Percentiles rank a stretch among this genome's conserved stretches.
These are phyloP conservation scores for Paedocypris sp. DNA, from an alignment of 2,113 vertebrate species.

Conservation along the genomic window DNA sequence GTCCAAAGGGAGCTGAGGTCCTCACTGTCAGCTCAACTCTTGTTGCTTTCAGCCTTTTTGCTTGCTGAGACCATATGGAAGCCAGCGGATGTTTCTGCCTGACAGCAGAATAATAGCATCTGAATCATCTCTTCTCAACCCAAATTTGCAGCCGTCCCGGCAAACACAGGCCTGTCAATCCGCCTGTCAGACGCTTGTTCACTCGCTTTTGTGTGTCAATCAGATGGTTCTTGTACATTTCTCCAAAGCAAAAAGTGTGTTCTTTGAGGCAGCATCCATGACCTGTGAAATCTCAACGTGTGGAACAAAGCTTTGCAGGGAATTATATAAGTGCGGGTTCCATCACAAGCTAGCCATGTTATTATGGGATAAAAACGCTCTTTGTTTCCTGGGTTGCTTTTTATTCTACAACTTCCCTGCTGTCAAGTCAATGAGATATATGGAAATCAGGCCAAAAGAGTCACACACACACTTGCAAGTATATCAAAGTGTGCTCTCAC, in stretches of 20 bases:
- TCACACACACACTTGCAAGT: too few species aligned
- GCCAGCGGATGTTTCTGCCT: background rate
- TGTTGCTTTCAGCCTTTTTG: background rate
- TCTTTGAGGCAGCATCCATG: background rate
- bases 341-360: too few species aligned
- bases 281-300: background rate
- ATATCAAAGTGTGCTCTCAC: too few species aligned
- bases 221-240: background rate
- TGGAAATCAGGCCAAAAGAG: too few species aligned
- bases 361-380: too few species aligned
- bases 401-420: too few species aligned
- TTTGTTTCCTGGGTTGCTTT: too few species aligned
- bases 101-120: constrained; percentile 1
- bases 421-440: too few species aligned
- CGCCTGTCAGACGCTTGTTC: background rate
- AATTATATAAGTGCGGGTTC: too few species aligned
- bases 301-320: background rate
- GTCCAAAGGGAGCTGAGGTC: constrained; percentile 1
- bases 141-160: background rate
- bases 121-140: background rate
- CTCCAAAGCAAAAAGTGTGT: background rate
- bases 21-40: background rate
- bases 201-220: constrained; percentile 4
- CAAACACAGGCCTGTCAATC: background rate
- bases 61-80: background rate